Conservation (phyloP, 2,888 invertebrate genomes). For the Drosophila helvetica region DNA sequence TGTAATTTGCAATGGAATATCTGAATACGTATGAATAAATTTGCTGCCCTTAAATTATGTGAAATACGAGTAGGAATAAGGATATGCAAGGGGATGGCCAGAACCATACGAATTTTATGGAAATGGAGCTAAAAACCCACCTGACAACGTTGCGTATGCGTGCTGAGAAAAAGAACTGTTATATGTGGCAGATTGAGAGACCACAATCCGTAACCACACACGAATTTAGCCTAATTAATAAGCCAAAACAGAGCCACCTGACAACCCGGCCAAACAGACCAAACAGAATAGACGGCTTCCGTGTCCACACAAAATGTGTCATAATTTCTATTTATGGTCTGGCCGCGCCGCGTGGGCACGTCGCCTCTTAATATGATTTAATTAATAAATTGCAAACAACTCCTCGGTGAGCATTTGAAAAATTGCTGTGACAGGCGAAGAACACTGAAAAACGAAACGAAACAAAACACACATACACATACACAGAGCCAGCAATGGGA, state of each 20-base stretch:
- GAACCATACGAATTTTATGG: background rate
- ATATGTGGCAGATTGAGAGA: conserved; percentile 17
- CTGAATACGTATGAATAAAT: background rate
- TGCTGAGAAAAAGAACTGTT: conserved; percentile 36
- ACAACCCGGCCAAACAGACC: background rate
- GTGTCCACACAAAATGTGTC: conserved; percentile 75
- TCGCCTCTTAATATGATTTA: conserved; percentile 71
- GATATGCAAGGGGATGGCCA: background rate
- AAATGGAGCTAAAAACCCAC: conserved; percentile 31
- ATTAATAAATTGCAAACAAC: conserved; percentile 72
- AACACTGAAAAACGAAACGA: conserved; percentile 26
- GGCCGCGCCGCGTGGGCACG: conserved; percentile 47
- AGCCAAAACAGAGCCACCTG: conserved; percentile 48
- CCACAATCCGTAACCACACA: conserved; percentile 71
- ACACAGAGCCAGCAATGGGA: conserved; percentile 14
- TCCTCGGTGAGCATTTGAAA: conserved; percentile 62
- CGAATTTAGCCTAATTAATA: conserved; percentile 71
- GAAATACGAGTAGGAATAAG: background rate
- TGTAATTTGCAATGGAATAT: background rate
- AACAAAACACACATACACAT: too few species aligned
- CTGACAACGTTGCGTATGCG: conserved; percentile 53
- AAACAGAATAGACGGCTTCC: conserved; percentile 56
- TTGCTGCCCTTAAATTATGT: background rate
- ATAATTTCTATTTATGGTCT: conserved; percentile 75
- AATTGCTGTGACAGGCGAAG: conserved; percentile 44